Conservation (phyloP, 2,888 invertebrate genomes). For the Pinctada fucata region DNA sequence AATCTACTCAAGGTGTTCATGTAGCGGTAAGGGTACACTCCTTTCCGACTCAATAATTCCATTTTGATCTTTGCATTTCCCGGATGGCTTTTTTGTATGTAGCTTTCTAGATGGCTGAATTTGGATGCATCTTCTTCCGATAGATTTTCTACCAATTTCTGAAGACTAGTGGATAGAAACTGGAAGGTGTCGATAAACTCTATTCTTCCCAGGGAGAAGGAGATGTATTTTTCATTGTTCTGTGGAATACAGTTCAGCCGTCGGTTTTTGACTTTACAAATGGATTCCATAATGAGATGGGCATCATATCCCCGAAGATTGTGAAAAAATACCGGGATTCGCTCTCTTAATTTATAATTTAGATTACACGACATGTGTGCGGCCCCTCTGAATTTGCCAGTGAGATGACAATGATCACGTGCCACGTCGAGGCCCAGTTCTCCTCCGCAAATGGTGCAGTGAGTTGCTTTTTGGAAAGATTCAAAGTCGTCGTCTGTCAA, state of each 20-base stretch:
- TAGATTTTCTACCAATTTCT: constrained; percentile 25
- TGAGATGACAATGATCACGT: constrained; percentile 35
- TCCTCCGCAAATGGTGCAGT: constrained; percentile 23
- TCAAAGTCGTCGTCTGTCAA: constrained; percentile 16
- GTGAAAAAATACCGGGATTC: constrained; percentile 21
- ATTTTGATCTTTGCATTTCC: constrained; percentile 25
- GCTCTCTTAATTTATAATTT: constrained; percentile 14
- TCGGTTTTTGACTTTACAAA: constrained; percentile 28
- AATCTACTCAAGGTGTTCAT: constrained; percentile 46
- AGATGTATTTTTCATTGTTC: constrained; percentile 46
- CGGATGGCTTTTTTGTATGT: neutral
- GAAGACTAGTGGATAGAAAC: constrained; percentile 24
- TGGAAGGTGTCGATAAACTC: constrained; percentile 36
- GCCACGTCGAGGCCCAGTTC: constrained; percentile 15
- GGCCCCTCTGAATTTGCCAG: constrained; percentile 28
- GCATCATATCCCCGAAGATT: constrained; percentile 26
- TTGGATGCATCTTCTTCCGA: constrained; percentile 1
- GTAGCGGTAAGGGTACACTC: constrained; percentile 71
- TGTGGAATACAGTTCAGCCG: constrained; percentile 50
- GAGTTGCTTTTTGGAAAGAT: constrained; percentile 17
- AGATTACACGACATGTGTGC: constrained; percentile 29
- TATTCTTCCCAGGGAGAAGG: constrained; percentile 28
- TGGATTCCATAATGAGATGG: constrained; percentile 23
- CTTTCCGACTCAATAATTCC: constrained; percentile 52
- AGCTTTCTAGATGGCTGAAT: neutral